Conservation (phyloP, 2,797 vertebrate species). For the Cheirogaleus major region DNA sequence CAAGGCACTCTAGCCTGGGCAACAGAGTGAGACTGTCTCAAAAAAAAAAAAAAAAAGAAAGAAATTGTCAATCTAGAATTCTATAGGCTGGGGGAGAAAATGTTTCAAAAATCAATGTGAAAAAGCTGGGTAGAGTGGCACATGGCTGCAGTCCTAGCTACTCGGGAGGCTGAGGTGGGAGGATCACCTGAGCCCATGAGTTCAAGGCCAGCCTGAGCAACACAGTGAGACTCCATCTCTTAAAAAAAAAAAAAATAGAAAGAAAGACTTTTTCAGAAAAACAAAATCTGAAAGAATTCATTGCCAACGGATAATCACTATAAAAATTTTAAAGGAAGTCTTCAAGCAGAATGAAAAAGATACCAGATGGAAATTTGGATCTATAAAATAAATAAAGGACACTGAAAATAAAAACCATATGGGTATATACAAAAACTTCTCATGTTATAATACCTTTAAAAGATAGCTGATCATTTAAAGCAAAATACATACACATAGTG, state of each 20-base stretch:
- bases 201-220: background rate
- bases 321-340: background rate
- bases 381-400: background rate
- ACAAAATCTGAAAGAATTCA: background rate
- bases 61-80: constrained; percentile 30
- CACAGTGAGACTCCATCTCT: background rate
- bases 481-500: background rate
- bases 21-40: no score
- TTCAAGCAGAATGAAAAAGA: background rate
- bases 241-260: background rate
- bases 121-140: background rate
- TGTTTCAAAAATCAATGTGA: constrained; percentile 5
- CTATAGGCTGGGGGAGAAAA: background rate
- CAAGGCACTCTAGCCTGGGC: no score
- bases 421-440: background rate
- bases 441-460: background rate
- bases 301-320: background rate
- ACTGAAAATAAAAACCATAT: background rate
- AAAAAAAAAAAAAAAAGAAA: no score
- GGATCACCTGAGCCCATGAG: background rate
- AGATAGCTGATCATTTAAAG: background rate
- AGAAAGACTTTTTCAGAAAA: background rate
- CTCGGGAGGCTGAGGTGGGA: background rate
- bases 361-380: background rate
- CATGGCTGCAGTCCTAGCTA: background rate